These are phyloP conservation scores for Carcinoscorpius rotundicauda DNA, from an alignment of 1,140 invertebrate genomes.

Conservation along the genomic window DNA sequence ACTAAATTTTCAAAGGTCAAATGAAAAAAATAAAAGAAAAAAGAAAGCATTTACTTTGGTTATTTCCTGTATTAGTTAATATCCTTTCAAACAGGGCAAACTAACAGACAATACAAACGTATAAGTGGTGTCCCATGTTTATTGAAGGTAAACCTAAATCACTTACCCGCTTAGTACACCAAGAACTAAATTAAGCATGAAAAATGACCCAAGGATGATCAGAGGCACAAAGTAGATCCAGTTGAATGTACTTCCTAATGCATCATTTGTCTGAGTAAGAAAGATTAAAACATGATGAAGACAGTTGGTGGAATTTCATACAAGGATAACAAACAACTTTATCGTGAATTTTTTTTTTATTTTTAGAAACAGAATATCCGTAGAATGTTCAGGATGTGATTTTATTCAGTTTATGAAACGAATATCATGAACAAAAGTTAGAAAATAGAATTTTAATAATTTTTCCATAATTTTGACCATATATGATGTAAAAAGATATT, in stretches of 20 bases:
- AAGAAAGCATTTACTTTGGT: background rate
- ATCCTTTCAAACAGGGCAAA: slow-evolving; percentile 7
- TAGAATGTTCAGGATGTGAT: too few relatives aligned
- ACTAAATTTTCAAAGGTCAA: too few relatives aligned
- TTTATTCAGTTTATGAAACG: too few relatives aligned
- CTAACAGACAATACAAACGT: slow-evolving; percentile 6
- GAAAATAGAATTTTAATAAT: too few relatives aligned
- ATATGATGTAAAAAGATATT: too few relatives aligned
- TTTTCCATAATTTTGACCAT: too few relatives aligned
- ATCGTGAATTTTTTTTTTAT: too few relatives aligned
- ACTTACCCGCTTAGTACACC: slow-evolving; percentile 73
- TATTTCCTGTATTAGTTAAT: background rate
- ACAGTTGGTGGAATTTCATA: background rate
- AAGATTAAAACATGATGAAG: slow-evolving; percentile 24
- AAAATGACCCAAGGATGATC: slow-evolving; percentile 99
- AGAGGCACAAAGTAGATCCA: slow-evolving; percentile 99
- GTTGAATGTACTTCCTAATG: slow-evolving; percentile 93
- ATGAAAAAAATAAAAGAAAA: too few relatives aligned
- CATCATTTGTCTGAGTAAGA: slow-evolving; percentile 92
- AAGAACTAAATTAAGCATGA: slow-evolving; percentile 75
- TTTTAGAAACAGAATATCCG: too few relatives aligned
- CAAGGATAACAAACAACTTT: too few relatives aligned
- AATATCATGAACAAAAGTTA: too few relatives aligned
- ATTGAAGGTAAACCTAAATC: slow-evolving; percentile 1
- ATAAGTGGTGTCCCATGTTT: slow-evolving; percentile 16